Conservation (phyloP, 2,797 vertebrate species). For the Tapera naevia region DNA sequence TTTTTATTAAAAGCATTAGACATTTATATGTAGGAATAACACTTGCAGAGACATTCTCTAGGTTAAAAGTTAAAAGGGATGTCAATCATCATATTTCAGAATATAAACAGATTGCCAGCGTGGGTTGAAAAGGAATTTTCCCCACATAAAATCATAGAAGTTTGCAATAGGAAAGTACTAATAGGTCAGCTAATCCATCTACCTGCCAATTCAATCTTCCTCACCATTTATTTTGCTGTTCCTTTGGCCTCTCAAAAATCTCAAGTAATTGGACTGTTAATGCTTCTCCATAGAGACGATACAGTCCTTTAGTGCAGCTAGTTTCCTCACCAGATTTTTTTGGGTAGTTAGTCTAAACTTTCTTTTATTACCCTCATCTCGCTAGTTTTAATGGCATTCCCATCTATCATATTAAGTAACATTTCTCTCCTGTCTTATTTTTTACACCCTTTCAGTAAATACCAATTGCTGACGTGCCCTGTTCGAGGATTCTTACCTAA, state of each 20-base stretch:
- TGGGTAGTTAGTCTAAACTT: neutral
- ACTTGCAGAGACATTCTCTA: slow-evolving; percentile 73
- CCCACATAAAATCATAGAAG: slow-evolving; percentile 59
- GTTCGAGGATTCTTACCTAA: neutral
- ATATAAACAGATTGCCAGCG: slow-evolving; percentile 76
- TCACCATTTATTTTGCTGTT: slow-evolving; percentile 34
- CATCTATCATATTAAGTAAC: neutral
- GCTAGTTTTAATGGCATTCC: neutral
- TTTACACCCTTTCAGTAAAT: neutral
- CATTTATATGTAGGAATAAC: slow-evolving; percentile 73
- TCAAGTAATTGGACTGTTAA: neutral
- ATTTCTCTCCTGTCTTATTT: neutral
- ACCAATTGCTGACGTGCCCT: neutral
- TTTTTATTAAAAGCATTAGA: slow-evolving; percentile 70
- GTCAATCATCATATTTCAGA: slow-evolving; percentile 74
- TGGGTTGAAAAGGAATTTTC: slow-evolving; percentile 76
- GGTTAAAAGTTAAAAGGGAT: slow-evolving; percentile 75
- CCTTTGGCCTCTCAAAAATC: slow-evolving; percentile 41
- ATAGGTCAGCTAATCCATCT: slow-evolving; percentile 67
- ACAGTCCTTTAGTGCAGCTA: neutral
- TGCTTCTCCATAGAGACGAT: neutral
- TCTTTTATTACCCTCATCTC: neutral
- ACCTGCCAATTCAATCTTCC: slow-evolving; percentile 61
- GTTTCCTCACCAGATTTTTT: slow-evolving; percentile 4
- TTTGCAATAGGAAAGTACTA: slow-evolving; percentile 66